Evolutionary conservation across 30 jellyfish, hydroid and myxozoan genomes (phyloP).

Genomic region (Aurelia sp.): DNA sequence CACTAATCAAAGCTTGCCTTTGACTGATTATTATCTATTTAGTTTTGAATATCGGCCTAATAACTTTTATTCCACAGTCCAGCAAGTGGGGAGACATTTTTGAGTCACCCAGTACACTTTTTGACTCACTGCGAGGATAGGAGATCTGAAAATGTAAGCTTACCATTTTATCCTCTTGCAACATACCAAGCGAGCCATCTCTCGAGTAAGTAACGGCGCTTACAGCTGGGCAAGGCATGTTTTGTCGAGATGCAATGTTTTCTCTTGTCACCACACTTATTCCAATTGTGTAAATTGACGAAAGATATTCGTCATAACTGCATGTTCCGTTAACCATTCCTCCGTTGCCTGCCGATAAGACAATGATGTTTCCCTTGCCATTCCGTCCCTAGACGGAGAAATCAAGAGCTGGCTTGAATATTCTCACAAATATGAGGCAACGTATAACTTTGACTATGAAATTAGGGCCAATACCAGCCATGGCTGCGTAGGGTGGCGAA

Average conservation of each 20-base stretch:
- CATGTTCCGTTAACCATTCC: constrained; percentile 40
- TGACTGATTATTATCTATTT: no score
- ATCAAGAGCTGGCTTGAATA: background rate
- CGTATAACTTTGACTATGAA: no score
- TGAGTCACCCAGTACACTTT: no score
- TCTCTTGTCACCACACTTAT: constrained; percentile 37
- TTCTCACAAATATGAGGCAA: no score
- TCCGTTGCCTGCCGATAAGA: constrained; percentile 61
- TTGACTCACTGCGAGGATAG: no score
- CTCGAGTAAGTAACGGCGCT: constrained; percentile 55
- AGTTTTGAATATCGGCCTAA: no score
- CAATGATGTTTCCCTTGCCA: constrained; percentile 61
- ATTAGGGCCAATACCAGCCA: no score
- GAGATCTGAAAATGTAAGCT: background rate
- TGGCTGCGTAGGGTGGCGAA: no score
- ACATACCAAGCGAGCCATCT: constrained; percentile 21
- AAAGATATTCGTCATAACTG: constrained; percentile 37
- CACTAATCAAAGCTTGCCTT: no score
- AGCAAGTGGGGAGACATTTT: no score
- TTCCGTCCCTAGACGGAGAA: constrained; percentile 40
- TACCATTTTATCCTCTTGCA: constrained; percentile 40
- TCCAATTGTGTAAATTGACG: constrained; percentile 38
- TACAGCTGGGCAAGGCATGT: constrained; percentile 32
- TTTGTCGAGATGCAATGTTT: constrained; percentile 2
- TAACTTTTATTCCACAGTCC: no score